Conservation (phyloP, 2,888 invertebrate species). For the Neuroscelio doddi region DNA sequence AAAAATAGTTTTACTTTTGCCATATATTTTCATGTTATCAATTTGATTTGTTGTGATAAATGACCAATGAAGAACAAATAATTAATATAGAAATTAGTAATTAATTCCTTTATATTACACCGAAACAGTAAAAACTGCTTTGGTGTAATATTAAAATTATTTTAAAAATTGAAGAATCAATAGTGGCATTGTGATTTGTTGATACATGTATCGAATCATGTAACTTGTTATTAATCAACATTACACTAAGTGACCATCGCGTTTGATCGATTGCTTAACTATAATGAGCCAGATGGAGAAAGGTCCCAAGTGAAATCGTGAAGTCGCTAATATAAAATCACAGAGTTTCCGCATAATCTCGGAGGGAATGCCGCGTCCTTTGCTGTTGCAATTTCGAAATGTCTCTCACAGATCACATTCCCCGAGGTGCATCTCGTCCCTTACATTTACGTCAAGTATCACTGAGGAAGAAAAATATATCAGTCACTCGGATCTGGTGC, state of each 20-base stretch:
- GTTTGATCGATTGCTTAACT: conserved; percentile 29
- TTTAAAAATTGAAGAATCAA: neutral
- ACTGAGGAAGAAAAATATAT: neutral
- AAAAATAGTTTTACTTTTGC: no score
- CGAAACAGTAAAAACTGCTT: no score
- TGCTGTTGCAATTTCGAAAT: conserved; percentile 3
- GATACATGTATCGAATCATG: no score
- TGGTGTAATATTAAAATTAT: neutral
- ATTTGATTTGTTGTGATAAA: no score
- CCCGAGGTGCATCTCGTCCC: neutral
- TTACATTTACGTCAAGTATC: neutral
- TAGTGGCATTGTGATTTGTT: no score
- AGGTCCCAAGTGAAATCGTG: conserved; percentile 30
- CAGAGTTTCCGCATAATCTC: conserved; percentile 23
- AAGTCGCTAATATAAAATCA: conserved; percentile 17
- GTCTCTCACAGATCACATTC: neutral
- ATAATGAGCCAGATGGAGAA: conserved; percentile 16
- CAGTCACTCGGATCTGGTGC: neutral
- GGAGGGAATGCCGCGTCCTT: conserved; percentile 8
- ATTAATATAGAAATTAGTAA: neutral
- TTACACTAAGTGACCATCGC: neutral
- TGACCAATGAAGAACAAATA: no score
- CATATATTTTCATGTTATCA: no score
- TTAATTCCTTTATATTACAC: no score
- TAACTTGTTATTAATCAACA: conserved; percentile 3